phyloP scores from a whole-genome alignment of 2,797 vertebrate genomes.

The Selene dorsalis region DNA sequence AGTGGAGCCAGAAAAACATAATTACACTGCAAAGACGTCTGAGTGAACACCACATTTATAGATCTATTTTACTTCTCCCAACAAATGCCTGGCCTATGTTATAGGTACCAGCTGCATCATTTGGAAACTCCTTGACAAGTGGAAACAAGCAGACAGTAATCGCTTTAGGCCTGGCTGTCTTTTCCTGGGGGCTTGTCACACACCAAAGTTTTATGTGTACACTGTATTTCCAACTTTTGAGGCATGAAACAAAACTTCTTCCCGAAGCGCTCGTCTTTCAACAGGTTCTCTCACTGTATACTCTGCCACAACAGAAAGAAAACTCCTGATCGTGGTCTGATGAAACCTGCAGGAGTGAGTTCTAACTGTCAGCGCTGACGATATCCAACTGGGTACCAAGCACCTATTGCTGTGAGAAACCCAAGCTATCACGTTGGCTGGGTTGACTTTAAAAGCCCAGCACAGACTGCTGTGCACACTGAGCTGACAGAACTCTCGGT shows the following conservation, averaged over 20 bases:
- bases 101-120: slow-evolving; percentile 13
- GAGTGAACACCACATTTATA: slow-evolving; percentile 27
- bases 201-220: slow-evolving; percentile 21
- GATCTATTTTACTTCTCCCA: slow-evolving; percentile 12
- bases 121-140: slow-evolving; percentile 33
- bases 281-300: not conserved
- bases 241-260: slow-evolving; percentile 27
- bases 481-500: slow-evolving; percentile 32
- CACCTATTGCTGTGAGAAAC: slow-evolving; percentile 29
- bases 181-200: slow-evolving; percentile 5
- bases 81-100: slow-evolving; percentile 17
- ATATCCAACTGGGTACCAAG: slow-evolving; percentile 32
- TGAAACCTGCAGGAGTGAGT: slow-evolving; percentile 12
- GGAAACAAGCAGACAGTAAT: slow-evolving; percentile 47
- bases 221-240: slow-evolving; percentile 30
- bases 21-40: slow-evolving; percentile 10
- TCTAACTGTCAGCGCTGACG: slow-evolving; percentile 8
- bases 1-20: slow-evolving; percentile 6
- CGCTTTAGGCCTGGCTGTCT: slow-evolving; percentile 26
- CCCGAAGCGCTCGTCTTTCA: slow-evolving; percentile 14
- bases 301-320: slow-evolving; percentile 16
- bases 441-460: slow-evolving; percentile 26
- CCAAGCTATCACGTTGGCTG: not conserved
- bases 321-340: slow-evolving; percentile 2
- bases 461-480: slow-evolving; percentile 15